Conservation (phyloP, 1,140 invertebrate genomes). For the Diuraphis noxia region DNA sequence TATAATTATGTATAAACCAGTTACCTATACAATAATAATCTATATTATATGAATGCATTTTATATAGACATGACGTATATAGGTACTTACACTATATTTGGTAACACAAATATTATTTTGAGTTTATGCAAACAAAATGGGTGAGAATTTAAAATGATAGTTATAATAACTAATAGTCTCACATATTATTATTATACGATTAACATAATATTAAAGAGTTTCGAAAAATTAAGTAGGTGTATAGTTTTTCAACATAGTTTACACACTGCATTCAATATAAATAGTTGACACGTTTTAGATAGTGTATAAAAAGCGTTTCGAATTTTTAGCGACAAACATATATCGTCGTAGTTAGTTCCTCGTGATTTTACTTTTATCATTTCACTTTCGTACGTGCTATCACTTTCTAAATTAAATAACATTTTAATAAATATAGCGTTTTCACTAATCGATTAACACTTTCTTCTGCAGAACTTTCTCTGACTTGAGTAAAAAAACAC, state of each 20-base stretch:
- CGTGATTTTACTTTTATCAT: constrained; percentile 52
- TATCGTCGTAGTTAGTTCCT: constrained; percentile 27
- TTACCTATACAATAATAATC: no score
- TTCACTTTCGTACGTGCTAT: constrained; percentile 51
- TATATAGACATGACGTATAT: no score
- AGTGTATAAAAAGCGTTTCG: constrained; percentile 42
- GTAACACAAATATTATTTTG: neutral
- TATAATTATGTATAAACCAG: no score
- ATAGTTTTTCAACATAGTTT: neutral
- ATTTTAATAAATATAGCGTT: constrained; percentile 48
- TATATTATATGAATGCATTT: neutral
- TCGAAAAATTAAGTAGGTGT: neutral
- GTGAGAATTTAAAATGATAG: neutral
- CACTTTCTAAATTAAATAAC: constrained; percentile 54
- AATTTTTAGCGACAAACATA: constrained; percentile 42
- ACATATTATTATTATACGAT: neutral
- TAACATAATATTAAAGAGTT: constrained; percentile 5
- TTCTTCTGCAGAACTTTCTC: constrained; percentile 53
- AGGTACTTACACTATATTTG: neutral
- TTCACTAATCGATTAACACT: constrained; percentile 53
- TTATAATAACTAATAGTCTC: neutral
- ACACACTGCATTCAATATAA: neutral
- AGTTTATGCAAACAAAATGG: neutral
- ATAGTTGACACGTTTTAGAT: constrained; percentile 38
- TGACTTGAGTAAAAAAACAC: constrained; percentile 43